These are phyloP conservation scores for Mugil cephalus DNA, from an alignment of 2,113 vertebrate genomes.

Conservation along the genomic window DNA sequence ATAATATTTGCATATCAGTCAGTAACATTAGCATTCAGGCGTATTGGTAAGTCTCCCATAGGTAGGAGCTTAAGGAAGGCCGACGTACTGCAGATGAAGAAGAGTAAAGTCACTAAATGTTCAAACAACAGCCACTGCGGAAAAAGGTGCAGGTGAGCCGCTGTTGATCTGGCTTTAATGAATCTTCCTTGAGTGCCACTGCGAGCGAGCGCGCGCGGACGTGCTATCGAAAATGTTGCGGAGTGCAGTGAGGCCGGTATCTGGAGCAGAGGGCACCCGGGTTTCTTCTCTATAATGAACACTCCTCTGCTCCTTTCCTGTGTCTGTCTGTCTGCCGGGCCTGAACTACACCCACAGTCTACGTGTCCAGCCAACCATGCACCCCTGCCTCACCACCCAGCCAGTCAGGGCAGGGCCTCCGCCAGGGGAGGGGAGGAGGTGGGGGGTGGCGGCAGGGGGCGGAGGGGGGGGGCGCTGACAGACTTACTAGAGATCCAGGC, in stretches of 20 bases:
- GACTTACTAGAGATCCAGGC: conserved; percentile 71
- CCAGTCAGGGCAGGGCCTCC: conserved; percentile 57
- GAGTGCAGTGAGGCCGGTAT: conserved; percentile 64
- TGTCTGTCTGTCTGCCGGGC: conserved; percentile 71
- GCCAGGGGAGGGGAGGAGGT: too few relatives aligned
- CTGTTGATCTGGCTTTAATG: conserved; percentile 50
- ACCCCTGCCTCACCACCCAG: conserved; percentile 60
- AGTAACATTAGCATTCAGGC: too few relatives aligned
- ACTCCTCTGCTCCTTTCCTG: conserved; percentile 48
- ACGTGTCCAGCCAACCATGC: conserved; percentile 70
- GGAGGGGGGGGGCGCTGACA: conserved; percentile 33
- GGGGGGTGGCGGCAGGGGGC: conserved; percentile 45
- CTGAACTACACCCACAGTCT: conserved; percentile 51
- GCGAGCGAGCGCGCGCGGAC: conserved; percentile 25
- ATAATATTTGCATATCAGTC: too few relatives aligned
- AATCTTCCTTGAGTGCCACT: conserved; percentile 18
- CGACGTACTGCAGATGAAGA: too few relatives aligned
- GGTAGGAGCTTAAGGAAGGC: too few relatives aligned
- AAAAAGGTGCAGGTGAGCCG: conserved; percentile 38
- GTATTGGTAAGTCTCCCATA: too few relatives aligned
- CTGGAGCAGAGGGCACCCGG: conserved; percentile 64
- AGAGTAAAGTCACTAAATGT: too few relatives aligned
- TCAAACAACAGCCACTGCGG: conserved; percentile 7
- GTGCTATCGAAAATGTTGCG: conserved; percentile 49
- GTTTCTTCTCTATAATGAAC: conserved; percentile 71